phyloP scores from a whole-genome alignment of 2,113 vertebrate genomes.

The Clinocottus analis region DNA sequence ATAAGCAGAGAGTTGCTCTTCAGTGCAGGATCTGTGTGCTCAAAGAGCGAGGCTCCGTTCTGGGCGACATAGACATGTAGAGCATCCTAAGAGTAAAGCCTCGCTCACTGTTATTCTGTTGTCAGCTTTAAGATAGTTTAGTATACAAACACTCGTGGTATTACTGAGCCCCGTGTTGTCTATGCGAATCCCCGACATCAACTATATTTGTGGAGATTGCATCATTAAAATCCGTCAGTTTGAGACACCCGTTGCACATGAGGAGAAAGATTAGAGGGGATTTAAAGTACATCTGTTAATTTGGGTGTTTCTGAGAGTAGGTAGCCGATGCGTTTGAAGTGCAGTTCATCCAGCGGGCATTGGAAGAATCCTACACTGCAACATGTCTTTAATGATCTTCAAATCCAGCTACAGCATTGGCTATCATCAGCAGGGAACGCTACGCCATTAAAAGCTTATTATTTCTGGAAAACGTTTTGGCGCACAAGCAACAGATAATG shows the following conservation, averaged over 20 bases:
- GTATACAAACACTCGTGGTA: slow-evolving; percentile 4
- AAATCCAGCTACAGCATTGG: slow-evolving; percentile 27
- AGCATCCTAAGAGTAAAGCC: slow-evolving; percentile 6
- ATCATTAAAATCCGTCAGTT: slow-evolving; percentile 63
- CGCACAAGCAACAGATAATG: slow-evolving; percentile 52
- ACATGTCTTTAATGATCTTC: slow-evolving; percentile 65
- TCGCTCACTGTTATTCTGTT: slow-evolving; percentile 1
- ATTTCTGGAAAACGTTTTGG: slow-evolving; percentile 50
- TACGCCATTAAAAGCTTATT: slow-evolving; percentile 54
- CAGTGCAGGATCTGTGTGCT: slow-evolving; percentile 32
- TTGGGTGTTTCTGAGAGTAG: slow-evolving; percentile 56
- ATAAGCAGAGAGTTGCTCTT: slow-evolving; percentile 22
- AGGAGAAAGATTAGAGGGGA: slow-evolving; percentile 66
- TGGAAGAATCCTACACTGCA: slow-evolving; percentile 23
- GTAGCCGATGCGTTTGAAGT: slow-evolving; percentile 56
- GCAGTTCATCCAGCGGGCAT: slow-evolving; percentile 65
- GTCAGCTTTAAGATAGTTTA: slow-evolving; percentile 25
- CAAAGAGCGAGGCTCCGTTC: slow-evolving; percentile 4
- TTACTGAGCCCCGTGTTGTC: background rate
- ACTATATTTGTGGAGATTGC: slow-evolving; percentile 5
- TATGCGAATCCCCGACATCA: background rate
- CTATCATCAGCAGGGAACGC: slow-evolving; percentile 54
- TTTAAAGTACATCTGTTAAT: slow-evolving; percentile 74
- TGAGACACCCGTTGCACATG: slow-evolving; percentile 33
- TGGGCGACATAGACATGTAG: slow-evolving; percentile 20